These are phyloP conservation scores for Coracias cyanogaster DNA, from an alignment of 2,797 vertebrate genomes.

Conservation along the genomic window DNA sequence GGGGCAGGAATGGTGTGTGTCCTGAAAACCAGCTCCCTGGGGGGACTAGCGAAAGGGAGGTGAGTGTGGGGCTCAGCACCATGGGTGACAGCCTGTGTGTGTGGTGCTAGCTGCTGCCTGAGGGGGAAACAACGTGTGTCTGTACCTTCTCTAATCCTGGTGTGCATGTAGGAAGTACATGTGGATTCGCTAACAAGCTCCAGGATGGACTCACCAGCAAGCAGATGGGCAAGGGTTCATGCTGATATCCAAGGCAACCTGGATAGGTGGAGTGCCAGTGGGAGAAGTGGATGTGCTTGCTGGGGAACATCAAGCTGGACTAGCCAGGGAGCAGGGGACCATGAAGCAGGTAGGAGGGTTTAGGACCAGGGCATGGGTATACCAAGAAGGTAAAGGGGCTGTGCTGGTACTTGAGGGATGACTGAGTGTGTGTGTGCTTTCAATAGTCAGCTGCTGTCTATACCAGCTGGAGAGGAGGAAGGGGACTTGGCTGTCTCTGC, in stretches of 20 bases:
- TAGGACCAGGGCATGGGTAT: neutral
- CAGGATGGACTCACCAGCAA: neutral
- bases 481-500: neutral
- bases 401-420: neutral
- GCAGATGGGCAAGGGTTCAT: neutral
- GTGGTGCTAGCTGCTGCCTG: neutral
- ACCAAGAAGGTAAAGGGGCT: neutral
- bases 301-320: neutral
- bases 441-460: neutral
- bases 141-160: too few relatives aligned
- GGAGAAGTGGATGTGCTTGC: neutral
- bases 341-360: neutral
- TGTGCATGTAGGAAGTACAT: rapidly evolving
- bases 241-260: neutral
- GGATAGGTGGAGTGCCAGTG: rapidly evolving
- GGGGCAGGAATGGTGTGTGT: neutral
- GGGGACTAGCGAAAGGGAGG: rapidly evolving
- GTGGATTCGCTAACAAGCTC: neutral
- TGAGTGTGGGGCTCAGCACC: neutral
- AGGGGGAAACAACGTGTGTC: rapidly evolving
- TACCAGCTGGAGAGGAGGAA: neutral
- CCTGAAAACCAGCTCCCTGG: neutral
- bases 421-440: neutral
- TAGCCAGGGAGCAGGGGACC: neutral
- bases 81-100: neutral